Evolutionary conservation across 2,113 vertebrate species (phyloP).

Genomic region (Corythoichthys intestinalis): DNA sequence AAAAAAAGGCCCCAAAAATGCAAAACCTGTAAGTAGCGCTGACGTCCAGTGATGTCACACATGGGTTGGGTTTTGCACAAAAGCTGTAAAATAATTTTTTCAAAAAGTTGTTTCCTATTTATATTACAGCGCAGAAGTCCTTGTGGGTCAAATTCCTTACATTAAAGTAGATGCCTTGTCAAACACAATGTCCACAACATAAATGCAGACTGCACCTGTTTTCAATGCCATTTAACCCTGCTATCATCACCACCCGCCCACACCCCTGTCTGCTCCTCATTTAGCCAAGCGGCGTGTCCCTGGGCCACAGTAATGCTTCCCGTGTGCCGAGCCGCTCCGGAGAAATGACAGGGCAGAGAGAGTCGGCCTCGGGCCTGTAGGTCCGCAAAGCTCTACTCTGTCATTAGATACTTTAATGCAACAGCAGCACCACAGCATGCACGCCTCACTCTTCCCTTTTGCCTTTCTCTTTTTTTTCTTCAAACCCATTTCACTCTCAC

Average conservation of each 20-base stretch:
- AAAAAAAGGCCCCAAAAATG: no score
- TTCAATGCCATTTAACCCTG: slow-evolving; percentile 9
- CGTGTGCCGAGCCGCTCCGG: slow-evolving; percentile 46
- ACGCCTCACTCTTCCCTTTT: slow-evolving; percentile 20
- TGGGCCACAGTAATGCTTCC: slow-evolving; percentile 55
- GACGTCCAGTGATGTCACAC: not conserved
- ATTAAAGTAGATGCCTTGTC: not conserved
- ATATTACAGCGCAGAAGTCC: not conserved
- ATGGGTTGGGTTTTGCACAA: not conserved
- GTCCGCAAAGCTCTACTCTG: slow-evolving; percentile 58
- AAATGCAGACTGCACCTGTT: slow-evolving; percentile 30
- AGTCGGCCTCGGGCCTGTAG: slow-evolving; percentile 61
- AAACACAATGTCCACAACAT: not conserved
- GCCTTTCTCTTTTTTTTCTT: slow-evolving; percentile 12
- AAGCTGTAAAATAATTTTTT: no score
- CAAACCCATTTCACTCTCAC: slow-evolving; percentile 50
- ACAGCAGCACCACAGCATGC: slow-evolving; percentile 49
- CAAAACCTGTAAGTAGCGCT: not conserved
- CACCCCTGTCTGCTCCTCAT: slow-evolving; percentile 43
- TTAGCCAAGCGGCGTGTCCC: slow-evolving; percentile 41
- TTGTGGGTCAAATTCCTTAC: not conserved
- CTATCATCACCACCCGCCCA: slow-evolving; percentile 13
- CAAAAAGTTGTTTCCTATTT: not conserved
- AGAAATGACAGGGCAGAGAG: slow-evolving; percentile 64
- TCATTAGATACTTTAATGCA: slow-evolving; percentile 67